Evolutionary conservation across 2,888 invertebrate species (phyloP).

Genomic region (Drosophila antonietae): DNA sequence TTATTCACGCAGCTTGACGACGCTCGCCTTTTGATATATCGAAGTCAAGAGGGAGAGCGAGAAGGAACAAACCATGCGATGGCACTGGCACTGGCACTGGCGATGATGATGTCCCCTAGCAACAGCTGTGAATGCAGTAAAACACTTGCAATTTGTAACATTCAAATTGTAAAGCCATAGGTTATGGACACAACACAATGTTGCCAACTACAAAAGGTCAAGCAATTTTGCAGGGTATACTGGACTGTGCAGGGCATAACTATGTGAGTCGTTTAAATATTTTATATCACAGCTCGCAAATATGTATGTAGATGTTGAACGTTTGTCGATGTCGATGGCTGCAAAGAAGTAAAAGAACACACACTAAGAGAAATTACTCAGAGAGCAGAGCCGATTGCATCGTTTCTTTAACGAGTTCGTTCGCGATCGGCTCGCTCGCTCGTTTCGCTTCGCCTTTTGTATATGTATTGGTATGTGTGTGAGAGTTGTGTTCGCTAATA

Average conservation of each 20-base stretch:
- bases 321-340: no score
- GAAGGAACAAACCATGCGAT: constrained; percentile 3
- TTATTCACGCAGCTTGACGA: constrained; percentile 59
- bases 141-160: constrained; percentile 61
- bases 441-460: no score
- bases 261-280: not conserved
- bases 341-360: no score
- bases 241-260: not conserved
- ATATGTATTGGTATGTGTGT: no score
- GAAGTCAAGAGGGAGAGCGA: constrained; percentile 43
- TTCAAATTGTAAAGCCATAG: constrained; percentile 21
- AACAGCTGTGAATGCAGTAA: constrained; percentile 68
- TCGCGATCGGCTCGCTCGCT: no score
- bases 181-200: constrained; percentile 39
- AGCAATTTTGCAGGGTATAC: not conserved
- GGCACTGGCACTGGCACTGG: constrained; percentile 1
- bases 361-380: no score
- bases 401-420: no score
- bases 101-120: constrained; percentile 10
- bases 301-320: no score
- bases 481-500: no score
- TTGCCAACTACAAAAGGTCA: constrained; percentile 16
- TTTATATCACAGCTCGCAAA: not conserved
- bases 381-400: no score
- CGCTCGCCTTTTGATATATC: constrained; percentile 64